A percentile compares a stretch with the other conserved stretches of the same genome.
These are phyloP conservation scores for Diprion similis DNA, from an alignment of 1,140 invertebrate genomes.

Conservation along the genomic window DNA sequence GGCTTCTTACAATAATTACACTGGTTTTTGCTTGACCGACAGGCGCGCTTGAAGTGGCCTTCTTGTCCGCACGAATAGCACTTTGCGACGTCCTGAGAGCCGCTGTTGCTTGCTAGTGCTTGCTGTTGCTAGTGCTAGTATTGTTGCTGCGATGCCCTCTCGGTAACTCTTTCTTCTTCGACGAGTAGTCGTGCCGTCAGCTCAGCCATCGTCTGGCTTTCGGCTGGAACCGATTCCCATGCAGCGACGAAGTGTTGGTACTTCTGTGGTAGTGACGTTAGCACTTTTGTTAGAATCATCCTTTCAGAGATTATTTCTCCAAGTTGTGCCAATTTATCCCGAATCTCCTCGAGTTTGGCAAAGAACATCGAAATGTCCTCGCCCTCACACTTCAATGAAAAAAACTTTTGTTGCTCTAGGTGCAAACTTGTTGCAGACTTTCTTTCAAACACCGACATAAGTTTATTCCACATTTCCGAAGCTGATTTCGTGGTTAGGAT, in stretches of 20 bases:
- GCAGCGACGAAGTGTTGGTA: slow-evolving; percentile 37
- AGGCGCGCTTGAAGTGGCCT: slow-evolving; percentile 12
- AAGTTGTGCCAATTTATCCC: slow-evolving; percentile 35
- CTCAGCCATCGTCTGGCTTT: slow-evolving; percentile 43
- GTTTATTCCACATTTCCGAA: neutral
- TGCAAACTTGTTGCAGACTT: slow-evolving; percentile 2
- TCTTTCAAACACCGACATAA: neutral
- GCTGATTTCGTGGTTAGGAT: neutral
- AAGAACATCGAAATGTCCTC: slow-evolving; percentile 30
- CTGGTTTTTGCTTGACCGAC: neutral
- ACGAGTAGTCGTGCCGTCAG: slow-evolving; percentile 42
- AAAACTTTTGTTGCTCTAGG: neutral
- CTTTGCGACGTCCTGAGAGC: neutral
- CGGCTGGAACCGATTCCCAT: slow-evolving; percentile 39
- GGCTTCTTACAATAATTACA: neutral
- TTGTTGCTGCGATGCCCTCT: neutral
- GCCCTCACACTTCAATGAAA: neutral
- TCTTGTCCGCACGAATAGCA: slow-evolving; percentile 17
- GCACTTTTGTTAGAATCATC: slow-evolving; percentile 42
- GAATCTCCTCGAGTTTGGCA: slow-evolving; percentile 37
- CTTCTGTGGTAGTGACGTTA: slow-evolving; percentile 42
- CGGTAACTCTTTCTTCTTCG: slow-evolving; percentile 44
- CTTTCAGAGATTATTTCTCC: slow-evolving; percentile 37
- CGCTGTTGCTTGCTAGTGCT: neutral
- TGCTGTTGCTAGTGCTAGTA: too few relatives aligned